Evolutionary conservation across 1,140 invertebrate genomes (phyloP), one percentile per base, ranked within the genome.

Genomic region (Formica exsecta): DNA sequence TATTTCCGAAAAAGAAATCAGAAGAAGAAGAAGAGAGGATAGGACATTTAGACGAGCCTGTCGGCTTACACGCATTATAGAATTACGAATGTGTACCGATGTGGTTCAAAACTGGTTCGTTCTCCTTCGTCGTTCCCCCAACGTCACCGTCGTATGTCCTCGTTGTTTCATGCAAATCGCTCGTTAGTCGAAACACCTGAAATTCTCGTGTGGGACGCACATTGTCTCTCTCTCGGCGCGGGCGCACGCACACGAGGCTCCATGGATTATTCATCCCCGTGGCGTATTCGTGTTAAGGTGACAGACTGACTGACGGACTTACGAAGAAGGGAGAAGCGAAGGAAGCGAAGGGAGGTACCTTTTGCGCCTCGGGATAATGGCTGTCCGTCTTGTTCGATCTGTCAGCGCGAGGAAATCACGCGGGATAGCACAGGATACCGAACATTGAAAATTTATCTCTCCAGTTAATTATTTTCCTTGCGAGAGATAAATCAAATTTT

Each of bases 241-340:
- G 48, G 48, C 48, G 48, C 48, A 19, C 44, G 87, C 87, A 86
- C 80, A 79, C 87, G 61, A 29, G 75, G 79, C 62, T 83, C 84
- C 89, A 93, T 92, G 90, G 91, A 92, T 90, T 91, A 91, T 90
- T 93, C 89, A 93, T 93, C 88, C 90, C 79, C 86, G 86, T 90
- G 86, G 85, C 71, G 62, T 81, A 41, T 79, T 80, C 71, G 88
- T 85, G 86, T 87, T 89, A 90, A 85, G 65, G 76, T 92, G 89
- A 90, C 92, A 88, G 84, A 73, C 85, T 62, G 77, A 71, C 59
- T 86, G 85, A 81, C 85, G 80, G 85, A 71, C 57, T 71, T 74
- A 86, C 64, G 64, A 70, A 64, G 87, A 32, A 32, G 54, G 77
- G 51, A 19, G 48, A 62, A 61, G 62, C 38, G n/a, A 73, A 70